Conservation (phyloP, 1,140 invertebrate species). For the Drosophila obscura region DNA sequence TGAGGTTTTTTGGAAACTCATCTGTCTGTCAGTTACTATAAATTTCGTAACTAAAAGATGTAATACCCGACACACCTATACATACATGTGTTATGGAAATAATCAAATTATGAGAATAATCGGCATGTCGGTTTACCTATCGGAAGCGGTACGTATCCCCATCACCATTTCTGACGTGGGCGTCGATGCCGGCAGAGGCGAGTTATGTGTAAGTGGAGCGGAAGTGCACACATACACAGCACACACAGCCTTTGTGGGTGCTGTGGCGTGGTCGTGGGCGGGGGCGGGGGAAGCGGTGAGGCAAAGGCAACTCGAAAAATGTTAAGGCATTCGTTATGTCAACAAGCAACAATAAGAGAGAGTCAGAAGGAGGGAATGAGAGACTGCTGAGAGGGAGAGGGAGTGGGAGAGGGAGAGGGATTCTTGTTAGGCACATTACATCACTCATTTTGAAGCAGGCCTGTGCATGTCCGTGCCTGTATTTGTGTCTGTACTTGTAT, state of each 20-base stretch:
- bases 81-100: too few species aligned
- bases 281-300: not conserved
- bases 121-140: not conserved
- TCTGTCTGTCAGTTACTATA: too few species aligned
- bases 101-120: not conserved
- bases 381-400: not conserved
- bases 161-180: slow-evolving; percentile 11
- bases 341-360: slow-evolving; percentile 73
- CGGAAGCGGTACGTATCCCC: not conserved
- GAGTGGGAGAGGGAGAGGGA: slow-evolving; percentile 8
- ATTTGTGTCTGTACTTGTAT: slow-evolving; percentile 64
- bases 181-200: slow-evolving; percentile 41
- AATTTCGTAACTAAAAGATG: too few species aligned
- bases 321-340: slow-evolving; percentile 80
- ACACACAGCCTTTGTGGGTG: slow-evolving; percentile 1
- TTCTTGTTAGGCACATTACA: slow-evolving; percentile 74
- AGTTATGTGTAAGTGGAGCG: slow-evolving; percentile 78
- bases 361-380: slow-evolving; percentile 6
- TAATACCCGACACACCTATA: too few species aligned
- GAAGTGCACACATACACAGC: slow-evolving; percentile 53
- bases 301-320: slow-evolving; percentile 58
- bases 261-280: not conserved
- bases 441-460: slow-evolving; percentile 65
- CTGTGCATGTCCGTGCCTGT: slow-evolving; percentile 26
- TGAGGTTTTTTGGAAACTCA: too few species aligned